phyloP scores from a whole-genome alignment of 2,113 vertebrate genomes.

The Asarcornis scutulata region DNA sequence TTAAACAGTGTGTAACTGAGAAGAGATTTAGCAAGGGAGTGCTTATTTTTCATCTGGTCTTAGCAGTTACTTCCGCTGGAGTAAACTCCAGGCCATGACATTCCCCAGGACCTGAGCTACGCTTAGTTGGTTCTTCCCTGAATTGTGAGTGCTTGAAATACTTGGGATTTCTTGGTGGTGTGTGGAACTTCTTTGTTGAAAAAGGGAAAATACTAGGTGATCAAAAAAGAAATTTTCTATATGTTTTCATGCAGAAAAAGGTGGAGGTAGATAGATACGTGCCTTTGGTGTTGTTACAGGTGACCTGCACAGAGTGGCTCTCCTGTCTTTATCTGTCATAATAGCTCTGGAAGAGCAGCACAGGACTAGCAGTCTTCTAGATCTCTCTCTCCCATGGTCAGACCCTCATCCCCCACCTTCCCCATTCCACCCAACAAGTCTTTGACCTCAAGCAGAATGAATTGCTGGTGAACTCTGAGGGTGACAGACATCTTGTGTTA shows the following conservation, averaged over 20 bases:
- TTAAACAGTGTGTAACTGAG: background rate
- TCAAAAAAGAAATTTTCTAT: background rate
- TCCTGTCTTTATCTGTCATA: background rate
- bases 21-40: background rate
- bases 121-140: background rate
- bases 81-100: background rate
- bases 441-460: background rate
- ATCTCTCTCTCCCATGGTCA: background rate
- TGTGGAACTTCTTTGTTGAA: background rate
- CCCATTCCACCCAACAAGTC: background rate
- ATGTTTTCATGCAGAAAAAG: background rate
- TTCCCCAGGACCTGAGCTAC: background rate
- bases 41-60: background rate
- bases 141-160: background rate
- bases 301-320: background rate
- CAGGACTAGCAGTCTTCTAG: background rate
- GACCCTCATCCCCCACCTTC: background rate
- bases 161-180: fast-evolving
- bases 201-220: background rate
- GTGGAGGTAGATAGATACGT: fast-evolving
- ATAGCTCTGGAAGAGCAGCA: background rate
- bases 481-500: background rate
- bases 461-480: background rate
- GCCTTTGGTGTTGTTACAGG: background rate
- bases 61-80: background rate